phyloP scores from a whole-genome alignment of 2,888 invertebrate species.

The Keiferia lycopersicella region DNA sequence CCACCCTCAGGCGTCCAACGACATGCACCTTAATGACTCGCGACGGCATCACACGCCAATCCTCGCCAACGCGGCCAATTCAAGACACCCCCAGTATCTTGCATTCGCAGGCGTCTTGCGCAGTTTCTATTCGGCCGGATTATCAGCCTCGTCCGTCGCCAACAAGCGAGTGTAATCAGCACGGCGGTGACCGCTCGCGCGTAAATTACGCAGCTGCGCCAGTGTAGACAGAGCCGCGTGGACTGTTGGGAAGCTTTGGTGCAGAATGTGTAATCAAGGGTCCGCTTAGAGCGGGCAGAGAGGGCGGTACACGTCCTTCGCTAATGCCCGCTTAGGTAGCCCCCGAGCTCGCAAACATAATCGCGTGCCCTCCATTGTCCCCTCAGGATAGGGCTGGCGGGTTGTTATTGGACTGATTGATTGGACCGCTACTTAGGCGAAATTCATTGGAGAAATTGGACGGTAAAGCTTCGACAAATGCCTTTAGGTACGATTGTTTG shows the following conservation, averaged over 20 bases:
- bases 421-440: conserved; percentile 48
- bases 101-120: conserved; percentile 31
- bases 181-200: conserved; percentile 73
- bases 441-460: conserved; percentile 32
- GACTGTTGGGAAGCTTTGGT: conserved; percentile 22
- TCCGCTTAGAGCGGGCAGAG: conserved; percentile 50
- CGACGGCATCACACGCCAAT: conserved; percentile 34
- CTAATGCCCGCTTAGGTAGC: conserved; percentile 74
- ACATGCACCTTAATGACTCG: conserved; percentile 68
- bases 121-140: conserved; percentile 57
- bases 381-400: conserved; percentile 53
- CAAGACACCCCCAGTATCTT: conserved; percentile 37
- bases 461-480: neutral
- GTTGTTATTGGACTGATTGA: conserved; percentile 60
- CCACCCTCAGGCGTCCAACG: conserved; percentile 51
- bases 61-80: conserved; percentile 48
- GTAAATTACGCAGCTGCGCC: conserved; percentile 69
- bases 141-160: conserved; percentile 66
- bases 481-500: neutral
- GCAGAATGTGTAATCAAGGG: conserved; percentile 41
- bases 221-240: conserved; percentile 43
- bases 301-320: conserved; percentile 67
- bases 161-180: conserved; percentile 73
- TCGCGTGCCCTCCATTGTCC: conserved; percentile 66
- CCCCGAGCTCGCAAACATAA: conserved; percentile 67